Evolutionary conservation across 2,888 invertebrate species (phyloP).

Genomic region (Eupithecia centaureata): DNA sequence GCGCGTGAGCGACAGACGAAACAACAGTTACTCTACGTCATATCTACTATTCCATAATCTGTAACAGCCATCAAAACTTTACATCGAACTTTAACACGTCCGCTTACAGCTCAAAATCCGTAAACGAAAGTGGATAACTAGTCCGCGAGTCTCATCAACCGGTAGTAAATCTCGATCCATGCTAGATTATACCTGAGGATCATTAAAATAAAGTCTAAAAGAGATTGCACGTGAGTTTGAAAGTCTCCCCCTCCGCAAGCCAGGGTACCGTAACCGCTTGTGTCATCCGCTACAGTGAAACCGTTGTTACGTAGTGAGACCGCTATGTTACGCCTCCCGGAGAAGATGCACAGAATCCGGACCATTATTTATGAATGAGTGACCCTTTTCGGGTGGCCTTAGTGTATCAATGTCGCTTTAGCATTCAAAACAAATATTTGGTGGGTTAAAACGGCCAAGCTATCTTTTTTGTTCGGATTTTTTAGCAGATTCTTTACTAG

Average conservation of each 20-base stretch:
- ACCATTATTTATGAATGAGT: slow-evolving; percentile 47
- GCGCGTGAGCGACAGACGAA: slow-evolving; percentile 27
- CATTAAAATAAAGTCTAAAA: neutral
- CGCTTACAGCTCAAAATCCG: slow-evolving; percentile 13
- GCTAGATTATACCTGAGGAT: neutral
- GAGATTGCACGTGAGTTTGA: slow-evolving; percentile 70
- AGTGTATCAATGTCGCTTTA: slow-evolving; percentile 12
- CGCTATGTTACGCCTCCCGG: slow-evolving; percentile 68
- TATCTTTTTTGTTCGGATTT: neutral
- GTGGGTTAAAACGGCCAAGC: neutral
- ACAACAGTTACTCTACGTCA: slow-evolving; percentile 19
- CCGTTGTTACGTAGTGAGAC: slow-evolving; percentile 71
- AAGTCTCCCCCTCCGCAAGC: slow-evolving; percentile 58
- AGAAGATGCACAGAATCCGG: slow-evolving; percentile 51
- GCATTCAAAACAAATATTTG: slow-evolving; percentile 15
- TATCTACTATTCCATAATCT: slow-evolving; percentile 11
- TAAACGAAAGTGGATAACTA: slow-evolving; percentile 8
- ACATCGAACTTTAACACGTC: neutral
- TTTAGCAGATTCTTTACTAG: neutral
- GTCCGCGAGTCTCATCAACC: slow-evolving; percentile 15
- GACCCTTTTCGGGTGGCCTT: slow-evolving; percentile 33
- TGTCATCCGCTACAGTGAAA: slow-evolving; percentile 81
- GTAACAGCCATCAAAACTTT: neutral
- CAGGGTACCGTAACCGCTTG: slow-evolving; percentile 77
- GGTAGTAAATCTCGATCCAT: slow-evolving; percentile 6